Percentiles rank a stretch among this genome's conserved stretches.
These are phyloP conservation scores for Centropus unirufus DNA, from an alignment of 2,113 vertebrate species.

Conservation along the genomic window DNA sequence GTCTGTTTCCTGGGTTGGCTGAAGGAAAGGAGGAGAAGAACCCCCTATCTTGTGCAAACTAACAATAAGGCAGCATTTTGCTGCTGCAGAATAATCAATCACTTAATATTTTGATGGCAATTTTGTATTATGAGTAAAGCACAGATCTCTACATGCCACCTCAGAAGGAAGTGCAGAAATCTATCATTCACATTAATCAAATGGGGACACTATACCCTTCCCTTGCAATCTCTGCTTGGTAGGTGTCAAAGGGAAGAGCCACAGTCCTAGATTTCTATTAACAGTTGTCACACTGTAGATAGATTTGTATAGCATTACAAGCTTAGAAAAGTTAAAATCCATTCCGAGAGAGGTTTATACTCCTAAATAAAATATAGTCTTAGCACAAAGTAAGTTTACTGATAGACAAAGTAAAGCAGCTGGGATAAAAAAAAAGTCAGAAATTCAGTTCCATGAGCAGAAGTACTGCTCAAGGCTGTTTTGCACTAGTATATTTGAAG, in stretches of 20 bases:
- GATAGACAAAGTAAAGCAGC: not conserved
- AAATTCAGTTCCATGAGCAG: not conserved
- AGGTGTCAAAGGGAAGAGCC: not conserved
- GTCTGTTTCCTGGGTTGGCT: not conserved
- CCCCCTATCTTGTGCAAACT: fast-evolving
- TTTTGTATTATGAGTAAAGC: fast-evolving
- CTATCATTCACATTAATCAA: fast-evolving
- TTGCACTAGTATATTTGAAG: constrained; percentile 43
- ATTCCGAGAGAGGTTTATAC: not conserved
- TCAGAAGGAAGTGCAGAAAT: not conserved
- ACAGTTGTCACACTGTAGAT: not conserved
- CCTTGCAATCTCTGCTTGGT: fast-evolving
- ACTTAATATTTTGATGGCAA: not conserved
- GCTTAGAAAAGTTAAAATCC: not conserved
- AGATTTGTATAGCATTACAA: not conserved
- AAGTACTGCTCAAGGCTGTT: constrained; percentile 36
- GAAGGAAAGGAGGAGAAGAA: not conserved
- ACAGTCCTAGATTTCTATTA: not conserved
- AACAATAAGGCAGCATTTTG: not conserved
- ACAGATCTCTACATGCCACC: not conserved
- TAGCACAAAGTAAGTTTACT: not conserved
- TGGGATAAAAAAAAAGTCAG: not conserved
- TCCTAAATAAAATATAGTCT: not conserved
- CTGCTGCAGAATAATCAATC: not conserved
- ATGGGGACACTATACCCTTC: fast-evolving